phyloP scores from a whole-genome alignment of 2,797 vertebrate genomes.

The Acropternis orthonyx region DNA sequence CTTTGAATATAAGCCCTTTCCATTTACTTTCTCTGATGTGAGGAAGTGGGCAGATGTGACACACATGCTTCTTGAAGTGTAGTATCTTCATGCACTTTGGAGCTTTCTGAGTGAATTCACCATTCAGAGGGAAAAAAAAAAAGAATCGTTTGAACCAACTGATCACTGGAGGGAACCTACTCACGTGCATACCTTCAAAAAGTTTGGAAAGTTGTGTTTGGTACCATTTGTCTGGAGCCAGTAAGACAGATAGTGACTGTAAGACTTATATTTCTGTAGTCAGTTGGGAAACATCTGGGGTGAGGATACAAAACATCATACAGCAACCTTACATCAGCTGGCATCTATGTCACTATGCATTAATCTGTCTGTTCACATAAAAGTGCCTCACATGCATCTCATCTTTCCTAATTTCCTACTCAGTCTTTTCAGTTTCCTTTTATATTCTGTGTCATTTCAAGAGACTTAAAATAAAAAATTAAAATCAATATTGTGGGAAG shows the following conservation, averaged over 20 bases:
- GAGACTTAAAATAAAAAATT: neutral
- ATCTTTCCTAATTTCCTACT: neutral
- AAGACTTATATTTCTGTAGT: neutral
- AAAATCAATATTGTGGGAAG: neutral
- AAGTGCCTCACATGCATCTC: neutral
- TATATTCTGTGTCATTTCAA: neutral
- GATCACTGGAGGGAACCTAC: accelerated
- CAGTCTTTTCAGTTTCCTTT: neutral
- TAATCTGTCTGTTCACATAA: neutral
- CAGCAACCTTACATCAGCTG: neutral
- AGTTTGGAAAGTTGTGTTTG: neutral
- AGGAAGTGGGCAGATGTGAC: neutral
- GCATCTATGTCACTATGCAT: neutral
- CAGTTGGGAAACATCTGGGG: neutral
- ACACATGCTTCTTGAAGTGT: neutral
- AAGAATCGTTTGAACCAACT: neutral
- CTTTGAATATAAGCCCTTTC: neutral
- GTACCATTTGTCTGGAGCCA: neutral
- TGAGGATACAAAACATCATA: neutral
- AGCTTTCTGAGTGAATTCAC: neutral
- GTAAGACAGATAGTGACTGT: neutral
- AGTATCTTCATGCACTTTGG: neutral
- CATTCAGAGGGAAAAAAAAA: neutral
- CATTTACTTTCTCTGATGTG: neutral
- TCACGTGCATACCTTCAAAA: neutral